Percentiles rank a stretch among this genome's conserved stretches.
phyloP scores from a whole-genome alignment of 2,888 invertebrate species.

The Lasioglossum malachurum region DNA sequence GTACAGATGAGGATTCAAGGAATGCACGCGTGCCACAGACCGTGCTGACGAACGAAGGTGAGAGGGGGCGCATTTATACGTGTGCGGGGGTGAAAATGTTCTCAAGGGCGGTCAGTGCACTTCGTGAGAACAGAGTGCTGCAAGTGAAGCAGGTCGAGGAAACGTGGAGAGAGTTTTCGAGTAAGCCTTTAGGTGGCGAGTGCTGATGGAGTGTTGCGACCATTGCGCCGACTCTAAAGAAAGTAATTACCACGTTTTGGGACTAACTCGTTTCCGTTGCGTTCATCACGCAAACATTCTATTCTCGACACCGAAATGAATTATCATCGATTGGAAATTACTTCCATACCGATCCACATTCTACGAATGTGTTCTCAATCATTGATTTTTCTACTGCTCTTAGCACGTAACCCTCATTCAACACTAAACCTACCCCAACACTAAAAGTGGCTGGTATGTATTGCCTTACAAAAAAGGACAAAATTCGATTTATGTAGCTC shows the following conservation, averaged over 20 bases:
- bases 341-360: neutral
- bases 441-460: neutral
- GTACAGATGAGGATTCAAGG: neutral
- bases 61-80: neutral
- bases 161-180: slow-evolving; percentile 17
- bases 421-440: too few species aligned
- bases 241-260: slow-evolving; percentile 10
- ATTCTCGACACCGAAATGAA: neutral
- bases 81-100: neutral
- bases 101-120: slow-evolving; percentile 12
- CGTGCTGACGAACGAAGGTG: neutral
- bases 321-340: neutral
- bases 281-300: neutral
- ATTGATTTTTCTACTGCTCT: neutral
- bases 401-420: too few species aligned
- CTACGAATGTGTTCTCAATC: neutral
- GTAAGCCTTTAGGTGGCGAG: neutral
- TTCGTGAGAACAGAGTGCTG: slow-evolving; percentile 13
- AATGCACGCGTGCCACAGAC: neutral
- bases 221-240: neutral
- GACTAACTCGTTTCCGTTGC: neutral
- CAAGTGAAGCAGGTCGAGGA: neutral
- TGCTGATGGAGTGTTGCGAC: slow-evolving; percentile 5
- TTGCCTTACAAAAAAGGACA: neutral
- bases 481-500: too few species aligned